A percentile compares a stretch with the other conserved stretches of the same genome.
phyloP scores from a whole-genome alignment of 2,888 invertebrate genomes.

The Rhamphomyia laevipes region DNA sequence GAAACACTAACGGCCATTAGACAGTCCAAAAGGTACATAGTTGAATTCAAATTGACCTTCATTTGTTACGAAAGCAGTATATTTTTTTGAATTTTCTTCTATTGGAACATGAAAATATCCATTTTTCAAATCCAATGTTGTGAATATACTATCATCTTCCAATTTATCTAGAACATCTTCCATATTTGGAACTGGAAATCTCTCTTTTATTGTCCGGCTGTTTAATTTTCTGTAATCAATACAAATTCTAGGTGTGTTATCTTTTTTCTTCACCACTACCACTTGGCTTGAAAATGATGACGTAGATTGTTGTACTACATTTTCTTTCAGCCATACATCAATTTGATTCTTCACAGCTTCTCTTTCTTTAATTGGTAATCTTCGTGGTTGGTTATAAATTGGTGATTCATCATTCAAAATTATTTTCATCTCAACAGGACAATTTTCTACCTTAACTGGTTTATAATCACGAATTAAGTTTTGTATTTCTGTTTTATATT shows the following conservation, averaged over 20 bases:
- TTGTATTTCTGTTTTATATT: not conserved
- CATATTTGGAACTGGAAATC: slow-evolving; percentile 28
- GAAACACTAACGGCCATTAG: not conserved
- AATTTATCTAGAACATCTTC: slow-evolving; percentile 28
- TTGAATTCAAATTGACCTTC: not conserved
- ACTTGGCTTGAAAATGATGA: slow-evolving; percentile 21
- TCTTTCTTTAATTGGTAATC: slow-evolving; percentile 18
- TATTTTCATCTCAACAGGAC: slow-evolving; percentile 14
- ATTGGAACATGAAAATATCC: not conserved
- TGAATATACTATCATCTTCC: slow-evolving; percentile 7
- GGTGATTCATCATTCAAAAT: slow-evolving; percentile 23
- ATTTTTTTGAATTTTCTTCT: not conserved
- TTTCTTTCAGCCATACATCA: slow-evolving; percentile 20
- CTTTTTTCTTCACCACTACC: slow-evolving; percentile 17
- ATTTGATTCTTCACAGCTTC: slow-evolving; percentile 21
- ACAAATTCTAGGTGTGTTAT: slow-evolving; percentile 17
- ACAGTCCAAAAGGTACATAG: too few species aligned
- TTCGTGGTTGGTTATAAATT: slow-evolving; percentile 17
- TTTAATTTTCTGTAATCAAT: slow-evolving; percentile 32
- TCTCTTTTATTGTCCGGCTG: slow-evolving; percentile 24
- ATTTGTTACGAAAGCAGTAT: not conserved
- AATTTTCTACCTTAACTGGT: not conserved
- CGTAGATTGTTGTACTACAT: slow-evolving; percentile 20
- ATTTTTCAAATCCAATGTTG: not conserved
- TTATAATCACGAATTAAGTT: not conserved